phyloP scores from a whole-genome alignment of 2,888 invertebrate species.

The Lasioglossum pauxillum region DNA sequence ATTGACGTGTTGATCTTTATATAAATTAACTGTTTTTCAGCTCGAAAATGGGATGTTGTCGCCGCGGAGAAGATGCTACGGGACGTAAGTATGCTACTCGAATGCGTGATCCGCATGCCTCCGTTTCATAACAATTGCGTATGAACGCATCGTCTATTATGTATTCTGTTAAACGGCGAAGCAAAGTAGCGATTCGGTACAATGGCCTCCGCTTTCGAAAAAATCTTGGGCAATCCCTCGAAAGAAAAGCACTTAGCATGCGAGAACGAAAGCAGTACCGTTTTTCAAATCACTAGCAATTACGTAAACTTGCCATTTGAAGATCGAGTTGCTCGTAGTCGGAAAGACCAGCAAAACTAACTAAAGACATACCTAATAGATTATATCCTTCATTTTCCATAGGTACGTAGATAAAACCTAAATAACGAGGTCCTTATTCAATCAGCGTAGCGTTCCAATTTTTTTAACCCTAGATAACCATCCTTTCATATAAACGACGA shows the following conservation, averaged over 20 bases:
- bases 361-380: not conserved
- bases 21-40: conserved; percentile 85
- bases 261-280: not conserved
- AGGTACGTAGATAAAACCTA: not conserved
- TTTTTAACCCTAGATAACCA: not conserved
- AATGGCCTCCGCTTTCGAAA: conserved; percentile 15
- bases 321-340: not conserved
- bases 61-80: conserved; percentile 97
- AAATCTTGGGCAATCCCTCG: not conserved
- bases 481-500: not conserved
- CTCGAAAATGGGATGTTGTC: conserved; percentile 93
- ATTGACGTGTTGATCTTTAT: not conserved
- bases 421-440: not conserved
- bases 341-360: not conserved
- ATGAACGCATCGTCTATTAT: not conserved
- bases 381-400: not conserved
- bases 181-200: not conserved
- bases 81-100: conserved; percentile 88
- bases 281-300: not conserved
- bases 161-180: not conserved
- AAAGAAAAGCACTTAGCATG: not conserved
- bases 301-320: not conserved
- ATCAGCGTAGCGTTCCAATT: not conserved
- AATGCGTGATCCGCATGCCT: not conserved
- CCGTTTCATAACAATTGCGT: conserved; percentile 3